phyloP scores from a whole-genome alignment of 2,888 invertebrate species.

The Cremastobaeus sp. region DNA sequence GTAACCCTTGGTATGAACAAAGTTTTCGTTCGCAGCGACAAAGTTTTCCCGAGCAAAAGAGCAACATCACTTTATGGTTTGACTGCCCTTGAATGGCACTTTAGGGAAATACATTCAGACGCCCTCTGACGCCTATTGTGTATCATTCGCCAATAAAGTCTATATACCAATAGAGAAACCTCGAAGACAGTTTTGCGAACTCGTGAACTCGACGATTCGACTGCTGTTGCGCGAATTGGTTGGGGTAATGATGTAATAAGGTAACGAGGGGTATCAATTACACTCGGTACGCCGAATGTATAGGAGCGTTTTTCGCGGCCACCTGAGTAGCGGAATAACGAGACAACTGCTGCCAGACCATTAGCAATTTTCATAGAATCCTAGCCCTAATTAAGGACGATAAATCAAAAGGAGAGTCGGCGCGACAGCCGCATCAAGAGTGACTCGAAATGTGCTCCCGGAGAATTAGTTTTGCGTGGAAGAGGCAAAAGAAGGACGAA shows the following conservation, averaged over 20 bases:
- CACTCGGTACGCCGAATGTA: conserved; percentile 14
- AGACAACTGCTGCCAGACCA: conserved; percentile 46
- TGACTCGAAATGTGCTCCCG: conserved; percentile 61
- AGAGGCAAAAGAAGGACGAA: conserved; percentile 48
- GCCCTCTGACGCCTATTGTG: conserved; percentile 66
- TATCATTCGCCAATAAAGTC: conserved; percentile 74
- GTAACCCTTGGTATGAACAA: conserved; percentile 41
- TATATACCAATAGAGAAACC: conserved; percentile 39
- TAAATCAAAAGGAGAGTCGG: conserved; percentile 70
- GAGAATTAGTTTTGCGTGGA: conserved; percentile 63
- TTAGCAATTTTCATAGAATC: conserved; percentile 69
- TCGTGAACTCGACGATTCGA: conserved; percentile 2
- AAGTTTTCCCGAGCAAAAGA: conserved; percentile 59
- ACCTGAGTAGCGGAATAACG: conserved; percentile 51
- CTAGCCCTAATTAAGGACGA: conserved; percentile 71
- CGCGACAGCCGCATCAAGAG: conserved; percentile 63
- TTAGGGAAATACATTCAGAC: conserved; percentile 75
- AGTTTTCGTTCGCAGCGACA: conserved; percentile 53
- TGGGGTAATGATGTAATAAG: conserved; percentile 16
- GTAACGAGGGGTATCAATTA: conserved; percentile 33
- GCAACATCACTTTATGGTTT: conserved; percentile 73
- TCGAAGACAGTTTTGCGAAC: conserved; percentile 49
- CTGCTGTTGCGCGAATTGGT: too few species aligned
- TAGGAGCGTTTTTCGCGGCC: conserved; percentile 24
- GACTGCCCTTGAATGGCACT: conserved; percentile 76